Evolutionary conservation across 2,113 vertebrate genomes (phyloP), one percentile per base, ranked within the genome.

Genomic region (Gasterosteus aculeatus): DNA sequence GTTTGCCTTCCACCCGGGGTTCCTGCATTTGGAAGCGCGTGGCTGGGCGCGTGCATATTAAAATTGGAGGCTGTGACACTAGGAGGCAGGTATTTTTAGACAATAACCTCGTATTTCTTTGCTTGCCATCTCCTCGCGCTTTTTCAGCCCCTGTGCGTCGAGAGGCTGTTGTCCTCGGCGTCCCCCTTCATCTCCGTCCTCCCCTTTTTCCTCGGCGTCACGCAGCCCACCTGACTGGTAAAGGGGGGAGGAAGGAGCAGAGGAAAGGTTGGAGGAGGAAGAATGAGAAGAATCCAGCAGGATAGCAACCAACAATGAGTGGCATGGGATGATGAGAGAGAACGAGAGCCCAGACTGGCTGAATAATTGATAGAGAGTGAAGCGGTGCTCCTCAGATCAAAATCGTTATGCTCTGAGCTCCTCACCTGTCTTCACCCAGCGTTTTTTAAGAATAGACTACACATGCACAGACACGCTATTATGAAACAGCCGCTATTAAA

Each of bases 331-430:
- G 85, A 85, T 81, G 80, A 88, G 81, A 80, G 64, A 77, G 83
- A 62, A 33, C 62, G 35, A 70, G 41, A 66, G 68, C 65, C 75
- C 72, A 68, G 83, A 41, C 74, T 54, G 72, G 39, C 61, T 90
- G 85, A 92, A 93, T 92, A 87, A 93, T 92, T 91, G 83, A 93
- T 90, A 59, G 62, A 80, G 68, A 82, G 83, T 59, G 79, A 35
- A 85, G 49, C 75, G 26, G 62, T n/a, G 44, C 80, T 89, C 78
- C 80, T 73, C 81, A 77, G 84, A 88, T 75, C 59, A 62, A 80
- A 44, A 88, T 85, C 73, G 66, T 80, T 54, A 69, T 81, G 81
- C 82, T 83, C 71, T 54, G 84, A 89, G 79, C 81, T 75, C 59
- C 42, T 87, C 80, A 91, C 80, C 85, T 84, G 84, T 77, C 87